A percentile compares a stretch with the other conserved stretches of the same genome.
phyloP scores from a whole-genome alignment of 2,888 invertebrate species.

The Nomada hirtipes region DNA sequence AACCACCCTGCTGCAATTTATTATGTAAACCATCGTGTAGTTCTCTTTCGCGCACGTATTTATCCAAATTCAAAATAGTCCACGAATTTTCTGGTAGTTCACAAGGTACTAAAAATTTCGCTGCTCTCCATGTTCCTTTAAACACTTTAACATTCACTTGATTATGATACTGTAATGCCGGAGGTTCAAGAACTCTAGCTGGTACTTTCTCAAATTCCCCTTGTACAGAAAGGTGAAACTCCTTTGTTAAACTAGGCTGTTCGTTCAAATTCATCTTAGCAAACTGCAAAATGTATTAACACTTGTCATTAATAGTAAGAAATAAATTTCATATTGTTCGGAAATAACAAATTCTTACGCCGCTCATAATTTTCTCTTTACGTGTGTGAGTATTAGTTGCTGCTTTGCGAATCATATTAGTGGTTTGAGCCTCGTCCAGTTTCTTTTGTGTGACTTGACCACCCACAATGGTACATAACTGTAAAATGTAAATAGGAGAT shows the following conservation, averaged over 20 bases:
- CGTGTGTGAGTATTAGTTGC: constrained; percentile 92
- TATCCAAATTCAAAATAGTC: constrained; percentile 84
- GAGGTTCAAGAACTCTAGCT: constrained; percentile 92
- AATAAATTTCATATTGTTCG: background rate
- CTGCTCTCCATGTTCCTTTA: constrained; percentile 85
- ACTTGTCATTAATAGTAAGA: background rate
- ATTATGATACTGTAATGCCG: constrained; percentile 88
- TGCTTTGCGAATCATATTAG: constrained; percentile 94
- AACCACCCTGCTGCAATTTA: constrained; percentile 72
- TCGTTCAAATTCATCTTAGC: constrained; percentile 79
- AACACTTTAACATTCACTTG: constrained; percentile 69
- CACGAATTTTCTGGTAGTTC: constrained; percentile 80
- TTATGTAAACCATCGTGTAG: constrained; percentile 72
- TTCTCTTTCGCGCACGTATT: constrained; percentile 56
- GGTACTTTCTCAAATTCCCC: constrained; percentile 90
- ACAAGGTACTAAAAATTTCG: constrained; percentile 78
- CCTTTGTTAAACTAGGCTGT: constrained; percentile 86
- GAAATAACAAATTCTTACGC: constrained; percentile 85
- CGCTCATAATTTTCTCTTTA: constrained; percentile 91
- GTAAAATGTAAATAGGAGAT: constrained; percentile 7
- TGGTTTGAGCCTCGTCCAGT: constrained; percentile 92
- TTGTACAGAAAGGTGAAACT: constrained; percentile 93
- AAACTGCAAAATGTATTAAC: constrained; percentile 69
- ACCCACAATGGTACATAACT: constrained; percentile 86
- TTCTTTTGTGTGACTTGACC: constrained; percentile 93